A percentile compares a stretch with the other conserved stretches of the same genome.
These are phyloP conservation scores for Ostrea edulis DNA, from an alignment of 1,140 invertebrate genomes.

Conservation along the genomic window DNA sequence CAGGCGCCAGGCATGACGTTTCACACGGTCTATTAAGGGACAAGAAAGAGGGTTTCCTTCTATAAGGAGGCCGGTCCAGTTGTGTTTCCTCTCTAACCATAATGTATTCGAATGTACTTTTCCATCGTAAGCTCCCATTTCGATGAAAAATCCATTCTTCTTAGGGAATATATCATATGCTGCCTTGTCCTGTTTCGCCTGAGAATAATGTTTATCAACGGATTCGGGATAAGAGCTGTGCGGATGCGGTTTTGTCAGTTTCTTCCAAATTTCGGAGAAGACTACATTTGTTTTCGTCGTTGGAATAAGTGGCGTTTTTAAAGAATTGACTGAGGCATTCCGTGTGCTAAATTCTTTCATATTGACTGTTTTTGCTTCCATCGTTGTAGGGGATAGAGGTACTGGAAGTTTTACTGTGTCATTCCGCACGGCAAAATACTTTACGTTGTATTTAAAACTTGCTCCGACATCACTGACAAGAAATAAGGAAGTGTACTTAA, in stretches of 20 bases:
- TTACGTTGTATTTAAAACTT: background rate
- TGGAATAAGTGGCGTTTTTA: background rate
- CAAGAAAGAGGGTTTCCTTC: background rate
- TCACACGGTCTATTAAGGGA: background rate
- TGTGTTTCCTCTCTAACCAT: conserved; percentile 44
- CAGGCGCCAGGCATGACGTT: background rate
- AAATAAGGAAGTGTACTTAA: background rate
- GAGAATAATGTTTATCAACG: conserved; percentile 17
- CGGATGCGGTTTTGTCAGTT: background rate
- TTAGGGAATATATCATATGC: conserved; percentile 26
- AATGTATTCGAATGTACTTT: background rate
- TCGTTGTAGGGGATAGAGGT: background rate
- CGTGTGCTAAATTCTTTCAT: background rate
- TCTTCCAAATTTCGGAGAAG: background rate
- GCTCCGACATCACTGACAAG: background rate
- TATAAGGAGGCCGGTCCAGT: background rate
- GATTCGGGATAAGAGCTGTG: background rate
- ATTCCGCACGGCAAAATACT: background rate
- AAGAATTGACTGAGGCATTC: background rate
- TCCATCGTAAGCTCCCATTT: conserved; percentile 44
- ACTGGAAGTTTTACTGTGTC: background rate
- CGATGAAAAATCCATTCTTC: conserved; percentile 43
- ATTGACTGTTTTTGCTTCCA: background rate
- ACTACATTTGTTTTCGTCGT: background rate
- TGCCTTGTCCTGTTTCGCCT: background rate